Evolutionary conservation across 1,140 invertebrate species (phyloP).

Genomic region (Ylistrum balloti): DNA sequence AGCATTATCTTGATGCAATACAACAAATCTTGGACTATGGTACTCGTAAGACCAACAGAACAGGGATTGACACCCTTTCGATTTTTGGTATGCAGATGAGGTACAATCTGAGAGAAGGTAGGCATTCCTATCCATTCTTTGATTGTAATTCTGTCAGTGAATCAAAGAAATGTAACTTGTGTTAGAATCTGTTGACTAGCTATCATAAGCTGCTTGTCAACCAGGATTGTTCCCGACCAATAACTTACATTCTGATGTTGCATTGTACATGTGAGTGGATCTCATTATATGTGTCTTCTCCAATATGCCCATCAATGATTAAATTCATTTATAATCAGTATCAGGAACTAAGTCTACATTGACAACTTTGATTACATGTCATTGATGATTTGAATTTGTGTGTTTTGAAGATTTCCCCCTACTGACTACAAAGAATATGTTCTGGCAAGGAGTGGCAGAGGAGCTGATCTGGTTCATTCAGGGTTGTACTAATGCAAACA

Average conservation of each 20-base stretch:
- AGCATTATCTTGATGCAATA: slow-evolving; percentile 82
- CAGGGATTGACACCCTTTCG: slow-evolving; percentile 93
- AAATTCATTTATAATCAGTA: too few relatives aligned
- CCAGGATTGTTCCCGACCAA: too few relatives aligned
- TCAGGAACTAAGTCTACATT: too few relatives aligned
- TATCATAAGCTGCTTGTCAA: too few relatives aligned
- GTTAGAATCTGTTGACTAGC: too few relatives aligned
- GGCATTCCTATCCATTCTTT: slow-evolving; percentile 58
- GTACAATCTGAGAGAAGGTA: slow-evolving; percentile 90
- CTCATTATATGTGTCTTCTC: too few relatives aligned
- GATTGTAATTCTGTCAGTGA: background rate
- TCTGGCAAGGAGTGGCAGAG: slow-evolving; percentile 95
- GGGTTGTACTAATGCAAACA: slow-evolving; percentile 96
- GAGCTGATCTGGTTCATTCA: slow-evolving; percentile 95
- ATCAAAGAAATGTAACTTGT: too few relatives aligned
- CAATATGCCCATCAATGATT: too few relatives aligned
- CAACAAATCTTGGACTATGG: slow-evolving; percentile 88
- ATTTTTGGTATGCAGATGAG: slow-evolving; percentile 97
- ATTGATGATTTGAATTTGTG: too few relatives aligned
- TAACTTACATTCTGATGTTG: too few relatives aligned
- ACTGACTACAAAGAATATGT: slow-evolving; percentile 98
- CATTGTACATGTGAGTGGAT: too few relatives aligned
- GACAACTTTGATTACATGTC: too few relatives aligned
- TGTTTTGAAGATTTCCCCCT: slow-evolving; percentile 89
- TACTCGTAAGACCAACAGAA: slow-evolving; percentile 90